Base-by-base conservation (phyloP, 2,113 vertebrate genomes). In the Pyrgilauda ruficollis region DNA sequence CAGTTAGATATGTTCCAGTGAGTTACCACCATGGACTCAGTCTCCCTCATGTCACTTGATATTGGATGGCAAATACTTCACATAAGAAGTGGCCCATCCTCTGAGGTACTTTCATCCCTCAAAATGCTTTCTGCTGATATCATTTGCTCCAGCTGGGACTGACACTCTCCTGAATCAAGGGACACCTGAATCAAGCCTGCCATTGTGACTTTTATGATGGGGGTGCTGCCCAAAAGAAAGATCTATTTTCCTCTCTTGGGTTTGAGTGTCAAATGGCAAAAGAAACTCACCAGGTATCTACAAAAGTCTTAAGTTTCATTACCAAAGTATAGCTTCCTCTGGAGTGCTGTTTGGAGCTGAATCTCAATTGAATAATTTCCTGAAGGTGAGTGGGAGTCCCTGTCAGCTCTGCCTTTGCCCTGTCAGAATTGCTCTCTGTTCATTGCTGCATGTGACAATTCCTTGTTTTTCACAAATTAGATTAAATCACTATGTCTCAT, bases 391-490 rank as follows among this genome's bases (percentile, higher is more conserved):
- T 90, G 62, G 88, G 80, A 92, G 80, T 77, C 21, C 16, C 39
- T 9, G 5, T 35, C 11, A 7, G 58, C 70, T 83, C 20, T 43
- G 72, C 83, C 52, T 87, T 79, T 92, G 70, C 63, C 19, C 0
- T 80, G 62, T 63, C 80, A 73, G 83, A 91, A 77, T 31, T 56
- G 55, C 56, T 93, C 31, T 75, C 44, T 46, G 33, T 46, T 94
- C 73, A 5, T 31, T 69, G 75, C 43, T 77, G 77, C 64, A 19
- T 78, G 26, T 80, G 62, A 52, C 27, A 49, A 50, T 78, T 63
- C 49, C 75, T 75, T 84, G 61, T 80, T 96, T 91, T 92, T 89
- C 94, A 55, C 66, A 94, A 39, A 84, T 15, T 27, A 53, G 55
- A 67, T 82, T 93, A 92, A 94, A 86, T 72, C 72, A 13, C 69